Conservation (phyloP, 2,113 vertebrate species). For the Narcine bancroftii region DNA sequence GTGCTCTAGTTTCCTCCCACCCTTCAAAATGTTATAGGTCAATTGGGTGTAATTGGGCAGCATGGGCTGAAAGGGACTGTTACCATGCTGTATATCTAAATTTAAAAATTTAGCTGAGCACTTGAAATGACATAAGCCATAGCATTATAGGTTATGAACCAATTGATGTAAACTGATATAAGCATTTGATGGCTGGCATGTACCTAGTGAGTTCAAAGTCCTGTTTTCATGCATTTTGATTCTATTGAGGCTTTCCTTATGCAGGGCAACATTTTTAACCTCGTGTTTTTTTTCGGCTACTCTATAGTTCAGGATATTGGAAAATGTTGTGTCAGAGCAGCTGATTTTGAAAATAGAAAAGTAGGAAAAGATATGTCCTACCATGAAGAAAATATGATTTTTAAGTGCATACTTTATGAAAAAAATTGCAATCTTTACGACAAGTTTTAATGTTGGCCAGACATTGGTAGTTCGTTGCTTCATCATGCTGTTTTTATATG, state of each 20-base stretch:
- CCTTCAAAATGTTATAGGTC: too few species aligned
- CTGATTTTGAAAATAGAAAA: background rate
- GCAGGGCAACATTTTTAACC: background rate
- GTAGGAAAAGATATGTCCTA: background rate
- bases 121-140: too few species aligned
- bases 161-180: too few species aligned
- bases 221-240: too few species aligned
- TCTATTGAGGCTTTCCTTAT: background rate
- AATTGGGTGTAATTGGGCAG: too few species aligned
- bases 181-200: background rate
- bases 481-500: slow-evolving; percentile 44
- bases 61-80: too few species aligned
- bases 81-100: too few species aligned
- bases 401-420: slow-evolving; percentile 15
- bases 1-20: too few species aligned
- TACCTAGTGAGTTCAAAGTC: background rate
- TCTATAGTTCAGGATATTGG: background rate
- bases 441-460: slow-evolving; percentile 46
- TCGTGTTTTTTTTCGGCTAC: background rate
- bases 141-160: too few species aligned
- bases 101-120: too few species aligned
- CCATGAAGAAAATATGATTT: background rate
- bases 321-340: background rate
- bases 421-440: slow-evolving; percentile 51
- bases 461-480: slow-evolving; percentile 42